A percentile compares a stretch with the other conserved stretches of the same genome.
These are phyloP conservation scores for Apodemia duryi DNA, from an alignment of 2,888 invertebrate genomes.

Conservation along the genomic window DNA sequence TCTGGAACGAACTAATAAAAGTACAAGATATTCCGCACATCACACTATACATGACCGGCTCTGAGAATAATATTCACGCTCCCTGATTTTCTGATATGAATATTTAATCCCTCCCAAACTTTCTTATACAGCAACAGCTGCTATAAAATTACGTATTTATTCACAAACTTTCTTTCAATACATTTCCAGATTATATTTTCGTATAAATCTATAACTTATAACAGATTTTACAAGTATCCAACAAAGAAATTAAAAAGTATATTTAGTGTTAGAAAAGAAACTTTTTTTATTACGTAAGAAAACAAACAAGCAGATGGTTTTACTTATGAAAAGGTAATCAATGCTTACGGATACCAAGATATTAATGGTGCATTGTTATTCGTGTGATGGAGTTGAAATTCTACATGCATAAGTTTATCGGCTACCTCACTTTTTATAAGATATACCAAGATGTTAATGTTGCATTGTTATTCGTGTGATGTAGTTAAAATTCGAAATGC, in stretches of 20 bases:
- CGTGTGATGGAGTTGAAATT: too few species aligned
- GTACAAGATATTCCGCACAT: neutral
- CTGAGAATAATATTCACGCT: neutral
- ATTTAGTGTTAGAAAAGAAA: too few species aligned
- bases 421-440: too few species aligned
- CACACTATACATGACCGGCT: neutral
- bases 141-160: conserved; percentile 5
- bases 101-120: conserved; percentile 4
- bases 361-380: too few species aligned
- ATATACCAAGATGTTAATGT: too few species aligned
- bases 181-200: neutral
- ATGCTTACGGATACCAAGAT: too few species aligned
- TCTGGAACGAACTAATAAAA: neutral
- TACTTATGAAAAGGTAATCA: too few species aligned
- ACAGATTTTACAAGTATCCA: conserved; percentile 3
- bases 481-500: too few species aligned
- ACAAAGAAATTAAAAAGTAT: neutral
- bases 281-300: too few species aligned
- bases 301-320: too few species aligned
- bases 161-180: neutral
- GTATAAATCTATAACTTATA: neutral
- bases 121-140: neutral
- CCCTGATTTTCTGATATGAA: conserved; percentile 5
- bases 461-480: too few species aligned
- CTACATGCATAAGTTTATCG: too few species aligned